Evolutionary conservation across 2,888 invertebrate species (phyloP).

Genomic region (Monochamus alternatus): DNA sequence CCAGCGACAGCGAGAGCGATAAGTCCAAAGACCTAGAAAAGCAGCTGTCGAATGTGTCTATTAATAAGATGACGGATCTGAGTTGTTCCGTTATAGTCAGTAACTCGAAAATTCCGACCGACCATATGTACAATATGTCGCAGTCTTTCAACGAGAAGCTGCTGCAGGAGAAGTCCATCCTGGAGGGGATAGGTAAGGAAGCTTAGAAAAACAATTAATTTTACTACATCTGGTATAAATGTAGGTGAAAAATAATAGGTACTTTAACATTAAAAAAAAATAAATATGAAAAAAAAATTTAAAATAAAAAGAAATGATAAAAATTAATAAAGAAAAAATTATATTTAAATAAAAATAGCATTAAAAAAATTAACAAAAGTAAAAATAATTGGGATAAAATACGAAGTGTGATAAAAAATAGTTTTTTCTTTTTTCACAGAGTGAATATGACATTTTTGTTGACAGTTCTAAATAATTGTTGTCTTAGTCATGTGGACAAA

Average conservation of each 20-base stretch:
- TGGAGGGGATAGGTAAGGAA: constrained; percentile 65
- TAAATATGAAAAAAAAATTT: too few relatives aligned
- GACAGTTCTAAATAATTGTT: background rate
- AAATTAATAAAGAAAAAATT: too few relatives aligned
- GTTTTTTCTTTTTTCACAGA: constrained; percentile 3
- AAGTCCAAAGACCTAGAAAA: constrained; percentile 73
- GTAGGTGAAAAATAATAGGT: too few relatives aligned
- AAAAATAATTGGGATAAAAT: background rate
- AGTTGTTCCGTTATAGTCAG: constrained; percentile 68
- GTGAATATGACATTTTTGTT: background rate
- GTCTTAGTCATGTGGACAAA: background rate
- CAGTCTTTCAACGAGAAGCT: constrained; percentile 70
- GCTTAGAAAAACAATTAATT: background rate
- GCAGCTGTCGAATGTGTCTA: constrained; percentile 54
- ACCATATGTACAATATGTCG: constrained; percentile 67
- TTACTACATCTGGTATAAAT: too few relatives aligned
- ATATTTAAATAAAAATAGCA: too few relatives aligned
- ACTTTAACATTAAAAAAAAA: too few relatives aligned
- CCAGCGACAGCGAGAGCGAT: constrained; percentile 72
- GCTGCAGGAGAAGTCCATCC: constrained; percentile 67
- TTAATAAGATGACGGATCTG: constrained; percentile 62
- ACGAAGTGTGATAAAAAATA: background rate
- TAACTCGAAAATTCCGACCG: constrained; percentile 58
- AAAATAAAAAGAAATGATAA: too few relatives aligned
- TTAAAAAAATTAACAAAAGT: too few relatives aligned